These are phyloP conservation scores for Crotalus horridus DNA, from an alignment of 2,113 vertebrate genomes.

Conservation along the genomic window DNA sequence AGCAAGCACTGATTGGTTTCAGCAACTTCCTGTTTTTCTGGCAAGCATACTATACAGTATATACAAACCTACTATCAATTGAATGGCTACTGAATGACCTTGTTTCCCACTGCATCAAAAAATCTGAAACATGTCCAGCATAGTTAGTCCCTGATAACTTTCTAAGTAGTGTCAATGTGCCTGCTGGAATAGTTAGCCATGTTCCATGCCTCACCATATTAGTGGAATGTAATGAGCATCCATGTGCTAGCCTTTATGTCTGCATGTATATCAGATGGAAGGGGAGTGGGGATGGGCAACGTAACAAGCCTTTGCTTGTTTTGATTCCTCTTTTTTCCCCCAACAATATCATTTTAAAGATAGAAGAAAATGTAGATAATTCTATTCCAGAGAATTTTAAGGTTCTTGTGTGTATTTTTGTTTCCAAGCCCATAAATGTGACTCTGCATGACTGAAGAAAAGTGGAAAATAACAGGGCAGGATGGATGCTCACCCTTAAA, in stretches of 20 bases:
- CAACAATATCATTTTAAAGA: background rate
- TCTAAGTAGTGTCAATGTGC: background rate
- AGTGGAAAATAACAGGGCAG: background rate
- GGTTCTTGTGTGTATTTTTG: background rate
- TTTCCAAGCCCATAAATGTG: background rate
- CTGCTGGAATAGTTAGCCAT: background rate
- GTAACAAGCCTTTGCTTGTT: background rate
- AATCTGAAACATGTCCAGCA: background rate
- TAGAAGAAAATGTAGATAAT: background rate
- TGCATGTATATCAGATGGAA: background rate
- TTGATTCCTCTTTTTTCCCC: background rate
- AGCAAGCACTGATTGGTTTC: background rate
- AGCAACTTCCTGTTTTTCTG: background rate
- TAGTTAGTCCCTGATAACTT: background rate
- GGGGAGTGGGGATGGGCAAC: background rate
- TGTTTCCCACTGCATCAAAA: background rate
- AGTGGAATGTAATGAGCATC: background rate
- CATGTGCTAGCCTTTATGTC: background rate
- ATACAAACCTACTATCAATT: background rate
- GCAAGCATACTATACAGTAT: background rate
- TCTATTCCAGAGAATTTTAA: background rate
- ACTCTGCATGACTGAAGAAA: background rate
- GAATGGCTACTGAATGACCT: background rate
- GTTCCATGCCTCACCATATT: background rate
- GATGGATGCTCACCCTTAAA: background rate